Percentiles rank a stretch among this genome's conserved stretches.
phyloP scores from a whole-genome alignment of 1,140 invertebrate genomes.

The Charaxes varanes region DNA sequence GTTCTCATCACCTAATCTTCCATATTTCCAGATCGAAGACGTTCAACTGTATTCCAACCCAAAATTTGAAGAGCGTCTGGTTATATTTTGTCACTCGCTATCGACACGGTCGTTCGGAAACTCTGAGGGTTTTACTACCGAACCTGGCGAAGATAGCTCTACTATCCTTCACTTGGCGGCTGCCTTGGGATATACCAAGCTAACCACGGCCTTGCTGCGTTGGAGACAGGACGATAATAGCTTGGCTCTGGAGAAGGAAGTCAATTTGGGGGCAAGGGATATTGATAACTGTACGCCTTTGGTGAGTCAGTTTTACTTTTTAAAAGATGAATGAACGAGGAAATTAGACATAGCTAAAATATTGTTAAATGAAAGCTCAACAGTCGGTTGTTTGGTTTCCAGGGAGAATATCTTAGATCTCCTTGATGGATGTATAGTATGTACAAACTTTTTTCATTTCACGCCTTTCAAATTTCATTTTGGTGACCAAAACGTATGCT shows the following conservation, averaged over 20 bases:
- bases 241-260: slow-evolving; percentile 89
- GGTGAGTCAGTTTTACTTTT: slow-evolving; percentile 59
- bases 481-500: no score
- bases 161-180: slow-evolving; percentile 93
- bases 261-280: slow-evolving; percentile 92
- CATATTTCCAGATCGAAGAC: slow-evolving; percentile 76
- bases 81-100: slow-evolving; percentile 85
- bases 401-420: no score
- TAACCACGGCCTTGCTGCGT: slow-evolving; percentile 87
- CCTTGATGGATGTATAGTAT: no score
- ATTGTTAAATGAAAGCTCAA: no score
- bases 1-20: not conserved
- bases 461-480: no score
- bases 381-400: no score
- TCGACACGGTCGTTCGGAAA: slow-evolving; percentile 71
- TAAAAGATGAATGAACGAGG: not conserved
- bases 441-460: no score
- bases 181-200: slow-evolving; percentile 87
- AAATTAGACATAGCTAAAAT: no score
- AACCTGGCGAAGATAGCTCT: slow-evolving; percentile 78
- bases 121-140: slow-evolving; percentile 60
- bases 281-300: slow-evolving; percentile 91
- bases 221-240: slow-evolving; percentile 93
- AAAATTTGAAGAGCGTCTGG: slow-evolving; percentile 89
- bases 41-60: slow-evolving; percentile 77